Conservation (phyloP, 2,113 vertebrate genomes). For the Grammomys dolichurus region DNA sequence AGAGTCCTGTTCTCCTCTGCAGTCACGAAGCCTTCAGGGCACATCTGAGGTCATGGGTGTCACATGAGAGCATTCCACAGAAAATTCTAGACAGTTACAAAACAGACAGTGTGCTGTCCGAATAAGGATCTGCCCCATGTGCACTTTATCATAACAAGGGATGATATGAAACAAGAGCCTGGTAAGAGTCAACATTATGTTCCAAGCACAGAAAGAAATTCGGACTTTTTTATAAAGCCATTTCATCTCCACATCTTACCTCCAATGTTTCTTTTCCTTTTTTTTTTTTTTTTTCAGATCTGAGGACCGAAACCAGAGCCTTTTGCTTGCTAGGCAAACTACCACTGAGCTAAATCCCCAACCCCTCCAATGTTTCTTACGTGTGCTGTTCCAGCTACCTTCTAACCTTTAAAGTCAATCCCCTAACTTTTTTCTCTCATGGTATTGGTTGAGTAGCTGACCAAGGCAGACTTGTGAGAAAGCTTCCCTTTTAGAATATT, state of each 20-base stretch:
- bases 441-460: background rate
- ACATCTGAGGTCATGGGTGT: background rate
- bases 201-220: background rate
- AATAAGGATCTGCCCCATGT: no score
- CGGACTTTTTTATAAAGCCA: background rate
- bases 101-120: background rate
- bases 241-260: background rate
- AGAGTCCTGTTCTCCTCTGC: background rate
- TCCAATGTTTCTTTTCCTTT: background rate
- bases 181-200: background rate
- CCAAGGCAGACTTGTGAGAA: background rate
- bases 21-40: background rate
- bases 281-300: no score
- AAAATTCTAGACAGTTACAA: background rate
- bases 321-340: no score
- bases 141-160: background rate
- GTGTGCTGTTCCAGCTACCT: no score
- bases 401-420: background rate
- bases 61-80: accelerated
- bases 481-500: background rate
- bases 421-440: background rate
- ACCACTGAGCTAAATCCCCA: no score
- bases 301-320: no score
- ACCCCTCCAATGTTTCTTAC: background rate
- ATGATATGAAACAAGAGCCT: background rate